Conservation (phyloP, 2,888 invertebrate species). For the Scaptomyza tumidula region DNA sequence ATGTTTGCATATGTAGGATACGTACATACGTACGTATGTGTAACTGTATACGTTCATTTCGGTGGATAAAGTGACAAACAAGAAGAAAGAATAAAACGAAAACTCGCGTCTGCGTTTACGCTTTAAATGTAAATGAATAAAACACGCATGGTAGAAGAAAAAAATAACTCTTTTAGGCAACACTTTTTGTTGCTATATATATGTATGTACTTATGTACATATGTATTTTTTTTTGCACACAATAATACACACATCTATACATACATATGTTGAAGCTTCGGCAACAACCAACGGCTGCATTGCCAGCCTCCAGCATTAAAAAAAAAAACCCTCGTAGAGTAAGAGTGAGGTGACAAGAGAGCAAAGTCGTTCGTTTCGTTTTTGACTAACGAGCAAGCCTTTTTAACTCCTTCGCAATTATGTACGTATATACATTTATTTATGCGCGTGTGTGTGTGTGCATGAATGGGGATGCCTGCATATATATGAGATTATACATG, state of each 20-base stretch:
- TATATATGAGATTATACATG: not conserved
- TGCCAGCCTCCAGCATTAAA: conserved; percentile 54
- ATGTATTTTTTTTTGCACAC: not conserved
- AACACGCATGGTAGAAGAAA: conserved; percentile 48
- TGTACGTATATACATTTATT: conserved; percentile 37
- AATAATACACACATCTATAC: conserved; percentile 3
- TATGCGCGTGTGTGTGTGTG: not conserved
- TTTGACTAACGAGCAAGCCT: conserved; percentile 70
- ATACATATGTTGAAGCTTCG: conserved; percentile 18
- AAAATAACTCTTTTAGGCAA: conserved; percentile 38
- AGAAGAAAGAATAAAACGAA: conserved; percentile 51
- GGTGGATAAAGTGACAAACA: conserved; percentile 61
- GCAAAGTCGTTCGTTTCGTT: conserved; percentile 31
- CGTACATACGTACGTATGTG: not conserved
- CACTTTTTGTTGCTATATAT: conserved; percentile 7
- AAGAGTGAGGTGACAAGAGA: conserved; percentile 18
- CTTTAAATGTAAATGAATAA: conserved; percentile 76
- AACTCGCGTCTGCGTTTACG: conserved; percentile 74
- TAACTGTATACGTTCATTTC: conserved; percentile 30
- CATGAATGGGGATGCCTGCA: conserved; percentile 4
- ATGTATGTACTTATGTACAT: not conserved
- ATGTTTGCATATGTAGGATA: not conserved
- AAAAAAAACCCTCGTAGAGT: not conserved
- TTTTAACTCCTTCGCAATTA: conserved; percentile 72
- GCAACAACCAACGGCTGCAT: conserved; percentile 39